Conservation (phyloP, 2,113 vertebrate species). For the Poeciliopsis retropinna region DNA sequence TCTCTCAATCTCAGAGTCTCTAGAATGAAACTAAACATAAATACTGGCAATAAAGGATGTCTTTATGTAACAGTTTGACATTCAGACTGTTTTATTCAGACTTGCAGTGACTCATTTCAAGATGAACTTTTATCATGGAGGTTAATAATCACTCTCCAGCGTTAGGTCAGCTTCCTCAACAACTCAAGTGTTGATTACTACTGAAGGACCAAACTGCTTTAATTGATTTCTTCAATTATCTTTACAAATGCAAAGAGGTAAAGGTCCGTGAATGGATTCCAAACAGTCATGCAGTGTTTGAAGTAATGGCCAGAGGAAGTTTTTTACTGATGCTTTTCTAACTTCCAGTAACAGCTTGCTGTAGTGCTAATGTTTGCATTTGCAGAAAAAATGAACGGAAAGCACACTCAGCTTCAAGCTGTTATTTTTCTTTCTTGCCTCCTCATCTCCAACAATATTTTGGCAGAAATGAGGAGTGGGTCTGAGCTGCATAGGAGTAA, state of each 20-base stretch:
- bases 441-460: not conserved
- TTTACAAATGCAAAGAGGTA: not conserved
- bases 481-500: not conserved
- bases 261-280: not conserved
- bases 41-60: not conserved
- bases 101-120: not conserved
- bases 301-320: not conserved
- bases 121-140: not conserved
- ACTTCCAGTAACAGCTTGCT: not conserved
- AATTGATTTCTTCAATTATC: not conserved
- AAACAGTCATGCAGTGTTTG: not conserved
- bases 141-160: not conserved
- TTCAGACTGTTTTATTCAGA: not conserved
- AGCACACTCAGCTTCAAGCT: not conserved
- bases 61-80: no score
- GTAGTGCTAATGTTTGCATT: not conserved
- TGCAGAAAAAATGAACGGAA: not conserved
- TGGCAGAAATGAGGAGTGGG: not conserved
- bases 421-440: not conserved
- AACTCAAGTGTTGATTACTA: not conserved
- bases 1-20: not conserved
- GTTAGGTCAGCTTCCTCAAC: not conserved
- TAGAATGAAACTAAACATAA: not conserved
- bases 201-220: not conserved
- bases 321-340: not conserved